Base-by-base conservation (phyloP, 2,113 vertebrate genomes). In the Acanthisitta chloris region DNA sequence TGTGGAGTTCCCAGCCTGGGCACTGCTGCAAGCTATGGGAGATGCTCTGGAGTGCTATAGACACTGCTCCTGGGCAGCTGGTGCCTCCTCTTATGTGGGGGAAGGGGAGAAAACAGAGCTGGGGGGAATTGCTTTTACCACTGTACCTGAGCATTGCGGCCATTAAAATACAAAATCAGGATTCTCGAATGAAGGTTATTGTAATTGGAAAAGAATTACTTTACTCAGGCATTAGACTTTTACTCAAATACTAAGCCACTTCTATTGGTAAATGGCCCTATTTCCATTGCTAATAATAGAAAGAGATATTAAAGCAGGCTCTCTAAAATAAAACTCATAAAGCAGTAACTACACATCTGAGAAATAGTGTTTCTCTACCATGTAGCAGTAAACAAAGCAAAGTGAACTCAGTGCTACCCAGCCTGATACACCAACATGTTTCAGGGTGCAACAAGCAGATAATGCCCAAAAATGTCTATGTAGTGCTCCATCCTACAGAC, bases 121-220 rank as follows among this genome's bases (percentile, higher is more conserved):
- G 43, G 38, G 14, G 57, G 7, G 5, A 23, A 23, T 20, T 49
- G 31, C 33, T 81, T 66, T 71, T 55, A 12, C 17, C 38, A 21
- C 26, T 23, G 6, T 2, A 11, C 3, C 31, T 58, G 6, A 17
- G 2, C 49, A 2, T 3, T 43, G 33, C 0, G 0, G 18, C 34
- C 46, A 12, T 14, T 34, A 38, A 49, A 66, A 12, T 10, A 18
- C 0, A 1, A 49, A 49, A 70, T 33, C 20, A 42, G 16, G 5
- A 10, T 49, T 16, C 26, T 49, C 52, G 66, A 83, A 88, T 80
- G n/a, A 5, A 57, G 4, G 8, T 62, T 34, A 31, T 34, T 69
- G 8, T 20, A 57, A 45, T 3, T 24, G 15, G 49, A 45, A 58
- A 64, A 85, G 13, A 58, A 14, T 40, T 16, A 23, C 14, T 48